Evolutionary conservation across 2,113 vertebrate species (phyloP).

Genomic region (Nibea albiflora): DNA sequence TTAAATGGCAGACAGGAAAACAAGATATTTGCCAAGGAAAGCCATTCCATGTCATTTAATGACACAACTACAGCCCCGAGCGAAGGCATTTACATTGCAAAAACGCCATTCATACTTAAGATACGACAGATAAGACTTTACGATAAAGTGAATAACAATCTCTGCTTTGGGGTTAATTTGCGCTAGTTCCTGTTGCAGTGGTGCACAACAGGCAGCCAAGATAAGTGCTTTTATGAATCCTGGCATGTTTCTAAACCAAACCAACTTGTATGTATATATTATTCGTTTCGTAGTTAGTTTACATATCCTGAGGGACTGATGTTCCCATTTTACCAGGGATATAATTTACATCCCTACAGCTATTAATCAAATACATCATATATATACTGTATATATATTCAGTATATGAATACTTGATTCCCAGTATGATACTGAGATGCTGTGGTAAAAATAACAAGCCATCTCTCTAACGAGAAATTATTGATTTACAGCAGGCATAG

Average conservation of each 20-base stretch:
- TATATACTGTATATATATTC: background rate
- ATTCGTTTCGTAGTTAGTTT: constrained; percentile 7
- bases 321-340: background rate
- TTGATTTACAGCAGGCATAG: background rate
- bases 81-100: constrained; percentile 7
- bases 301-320: background rate
- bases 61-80: background rate
- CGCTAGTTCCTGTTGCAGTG: constrained; percentile 16
- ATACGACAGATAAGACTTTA: background rate
- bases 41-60: background rate
- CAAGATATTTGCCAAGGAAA: background rate
- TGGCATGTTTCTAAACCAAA: constrained; percentile 11
- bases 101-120: constrained; percentile 20
- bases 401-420: background rate
- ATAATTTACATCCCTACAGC: background rate
- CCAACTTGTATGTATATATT: constrained; percentile 7
- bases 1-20: constrained; percentile 13
- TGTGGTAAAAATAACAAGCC: background rate
- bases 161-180: constrained; percentile 19
- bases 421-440: background rate
- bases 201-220: constrained; percentile 16
- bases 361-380: background rate
- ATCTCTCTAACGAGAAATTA: background rate
- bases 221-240: constrained; percentile 43
- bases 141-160: constrained; percentile 19